Conservation (phyloP, 2,797 vertebrate species). For the Semaprochilodus insignis region DNA sequence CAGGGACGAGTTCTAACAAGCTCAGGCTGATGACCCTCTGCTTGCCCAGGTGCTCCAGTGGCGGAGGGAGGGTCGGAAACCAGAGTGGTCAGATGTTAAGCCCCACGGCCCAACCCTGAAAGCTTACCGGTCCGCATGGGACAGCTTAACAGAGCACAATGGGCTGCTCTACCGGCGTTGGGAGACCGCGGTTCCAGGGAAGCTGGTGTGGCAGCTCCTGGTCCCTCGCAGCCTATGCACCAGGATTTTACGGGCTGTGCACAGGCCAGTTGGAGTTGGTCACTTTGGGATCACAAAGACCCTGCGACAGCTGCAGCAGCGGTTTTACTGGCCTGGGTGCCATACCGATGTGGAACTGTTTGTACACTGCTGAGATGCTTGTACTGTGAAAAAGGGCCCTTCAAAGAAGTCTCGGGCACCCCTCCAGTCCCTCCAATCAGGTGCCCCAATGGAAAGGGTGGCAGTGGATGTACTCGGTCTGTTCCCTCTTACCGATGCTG, state of each 20-base stretch:
- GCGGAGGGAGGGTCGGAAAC: too few relatives aligned
- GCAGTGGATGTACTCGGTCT: constrained; percentile 23
- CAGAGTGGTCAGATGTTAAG: too few relatives aligned
- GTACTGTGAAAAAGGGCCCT: constrained; percentile 31
- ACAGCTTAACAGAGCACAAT: background rate
- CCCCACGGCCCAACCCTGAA: too few relatives aligned
- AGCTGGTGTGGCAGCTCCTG: constrained; percentile 18
- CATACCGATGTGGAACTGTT: background rate
- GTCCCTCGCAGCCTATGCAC: background rate
- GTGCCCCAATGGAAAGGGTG: constrained; percentile 6
- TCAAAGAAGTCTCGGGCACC: background rate
- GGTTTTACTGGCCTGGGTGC: constrained; percentile 43
- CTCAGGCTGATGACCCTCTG: too few relatives aligned
- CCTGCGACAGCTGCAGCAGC: background rate
- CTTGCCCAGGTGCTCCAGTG: too few relatives aligned
- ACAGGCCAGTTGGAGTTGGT: constrained; percentile 2
- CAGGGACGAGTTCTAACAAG: too few relatives aligned
- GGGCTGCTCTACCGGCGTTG: background rate
- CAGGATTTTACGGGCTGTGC: constrained; percentile 3
- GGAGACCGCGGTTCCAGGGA: background rate
- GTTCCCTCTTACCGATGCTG: constrained; percentile 1
- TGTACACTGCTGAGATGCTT: constrained; percentile 32
- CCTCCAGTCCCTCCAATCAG: constrained; percentile 19
- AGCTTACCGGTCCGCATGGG: background rate
- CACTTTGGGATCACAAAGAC: constrained; percentile 38